Evolutionary conservation across 2,888 invertebrate genomes (phyloP).

Genomic region (Tanypteryx hageni): DNA sequence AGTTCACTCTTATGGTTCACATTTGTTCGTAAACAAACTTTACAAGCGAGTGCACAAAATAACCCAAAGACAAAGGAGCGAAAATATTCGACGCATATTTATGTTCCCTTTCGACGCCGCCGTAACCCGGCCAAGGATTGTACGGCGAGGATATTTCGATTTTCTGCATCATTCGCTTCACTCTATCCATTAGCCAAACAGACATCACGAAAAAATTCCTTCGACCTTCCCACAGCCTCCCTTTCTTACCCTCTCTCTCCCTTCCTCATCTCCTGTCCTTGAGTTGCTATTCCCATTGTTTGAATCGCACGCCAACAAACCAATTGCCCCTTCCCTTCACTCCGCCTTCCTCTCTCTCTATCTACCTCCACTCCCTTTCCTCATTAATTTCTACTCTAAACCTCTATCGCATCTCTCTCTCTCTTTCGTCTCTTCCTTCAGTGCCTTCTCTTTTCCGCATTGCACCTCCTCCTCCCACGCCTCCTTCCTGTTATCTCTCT

Average conservation of each 20-base stretch:
- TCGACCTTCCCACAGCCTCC: neutral
- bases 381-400: neutral
- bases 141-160: neutral
- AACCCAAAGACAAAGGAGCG: too few relatives aligned
- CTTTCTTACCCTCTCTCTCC: neutral
- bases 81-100: neutral
- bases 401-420: neutral
- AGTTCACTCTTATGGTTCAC: too few relatives aligned
- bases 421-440: too few relatives aligned
- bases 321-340: too few relatives aligned
- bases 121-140: too few relatives aligned
- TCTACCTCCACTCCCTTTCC: neutral
- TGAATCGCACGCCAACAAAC: neutral
- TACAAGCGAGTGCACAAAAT: too few relatives aligned
- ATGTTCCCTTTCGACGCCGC: neutral
- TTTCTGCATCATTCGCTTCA: conserved; percentile 14
- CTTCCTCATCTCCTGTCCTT: conserved; percentile 21
- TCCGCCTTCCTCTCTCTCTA: too few relatives aligned
- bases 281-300: conserved; percentile 4
- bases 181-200: neutral
- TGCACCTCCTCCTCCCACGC: neutral
- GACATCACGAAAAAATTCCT: neutral
- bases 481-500: neutral
- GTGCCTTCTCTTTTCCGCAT: too few relatives aligned
- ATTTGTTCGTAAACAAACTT: too few relatives aligned